Base-by-base conservation (phyloP, 2,888 invertebrate species). In the Mellilla xanthometata region DNA sequence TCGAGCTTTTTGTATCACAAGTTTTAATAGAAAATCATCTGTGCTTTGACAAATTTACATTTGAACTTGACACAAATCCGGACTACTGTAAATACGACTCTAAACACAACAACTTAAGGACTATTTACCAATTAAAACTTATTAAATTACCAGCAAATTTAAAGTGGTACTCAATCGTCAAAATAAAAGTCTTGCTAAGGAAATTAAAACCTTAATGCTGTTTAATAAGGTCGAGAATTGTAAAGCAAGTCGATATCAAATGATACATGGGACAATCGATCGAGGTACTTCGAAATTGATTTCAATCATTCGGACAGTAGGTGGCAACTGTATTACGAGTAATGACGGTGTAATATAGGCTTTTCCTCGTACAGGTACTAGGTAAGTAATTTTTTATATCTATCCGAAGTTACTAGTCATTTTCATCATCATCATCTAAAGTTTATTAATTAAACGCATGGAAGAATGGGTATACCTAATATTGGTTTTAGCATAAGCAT, bases 231-330 rank as follows among this genome's bases (percentile, higher is more conserved):
- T 47, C 15, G 1, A 34, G 28, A 49, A 47, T 61, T 0, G 9
- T 1, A 12, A 47, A 9, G 9, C 6, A 5, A 24, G 26, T 36
- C 34, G 6, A 19, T 53, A 42, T 33, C 33, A 47, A 54, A 50
- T 58, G 51, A 62, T 65, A 57, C 54, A 55, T 59, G 62, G 60
- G 56, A 70, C 72, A 72, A 80, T 74, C 83, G 83, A 86, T 85
- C 36, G 76, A 72, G 65, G 65, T 68, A 68, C 62, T 73, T 67
- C 56, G 62, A 72, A 76, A 85, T 85, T 81, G 83, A 82, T 84
- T 85, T 80, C 84, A 82, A 85, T 85, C 83, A 81, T 60, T 56
- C 52, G 63, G 81, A 72, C 85, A 58, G 84, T 84, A 84, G 85
- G 86, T 79, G 86, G 86, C 81, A 74, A 72, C 80, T 69, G 78